Evolutionary conservation across 1,140 invertebrate species (phyloP), one percentile per base, ranked within the genome.

Genomic region (Oscheius sp.): DNA sequence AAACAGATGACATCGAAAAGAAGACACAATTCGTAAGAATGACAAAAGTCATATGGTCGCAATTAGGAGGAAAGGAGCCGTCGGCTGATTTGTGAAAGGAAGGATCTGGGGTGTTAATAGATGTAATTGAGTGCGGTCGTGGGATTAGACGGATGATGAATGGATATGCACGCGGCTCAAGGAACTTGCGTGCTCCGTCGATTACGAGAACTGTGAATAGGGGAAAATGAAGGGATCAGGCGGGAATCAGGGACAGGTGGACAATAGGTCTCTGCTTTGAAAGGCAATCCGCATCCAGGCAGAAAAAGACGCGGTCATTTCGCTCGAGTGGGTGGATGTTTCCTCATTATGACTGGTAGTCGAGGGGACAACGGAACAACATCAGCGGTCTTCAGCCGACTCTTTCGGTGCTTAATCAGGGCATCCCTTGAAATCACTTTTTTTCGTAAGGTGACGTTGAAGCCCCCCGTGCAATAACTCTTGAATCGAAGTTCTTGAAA

Each of bases 201-300:
- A 55, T 7, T 20, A 55, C 15, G 49, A 10, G n/a, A n/a, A n/a
- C 15, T 55, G 49, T 13, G 7, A 55, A 55, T 55, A 55, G 49
- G 23, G 15, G 49, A 4, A 55, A 55, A 55, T 55, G 7, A 55
- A n/a, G n/a, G 49, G 28, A 4, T 55, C 49, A 23, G n/a, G n/a
- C n/a, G n/a, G n/a, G 49, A 55, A 55, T 20, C 15, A 55, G 28
- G 15, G 49, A 15, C 49, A 55, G 49, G 49, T 55, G 49, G 49
- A 55, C 49, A 55, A 55, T 55, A 23, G n/a, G 49, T 55, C 49
- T 23, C 49, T 15, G n/a, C n/a, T n/a, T n/a, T n/a, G n/a, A n/a
- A 23, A n/a, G 49, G 23, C 23, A 7, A 15, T 7, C 15, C 7
- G 49, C 49, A 55, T 7, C 49, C 15, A 55, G 49, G 15, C 49